These are phyloP conservation scores for Rhingia rostrata DNA, from an alignment of 2,888 invertebrate genomes.

Conservation along the genomic window DNA sequence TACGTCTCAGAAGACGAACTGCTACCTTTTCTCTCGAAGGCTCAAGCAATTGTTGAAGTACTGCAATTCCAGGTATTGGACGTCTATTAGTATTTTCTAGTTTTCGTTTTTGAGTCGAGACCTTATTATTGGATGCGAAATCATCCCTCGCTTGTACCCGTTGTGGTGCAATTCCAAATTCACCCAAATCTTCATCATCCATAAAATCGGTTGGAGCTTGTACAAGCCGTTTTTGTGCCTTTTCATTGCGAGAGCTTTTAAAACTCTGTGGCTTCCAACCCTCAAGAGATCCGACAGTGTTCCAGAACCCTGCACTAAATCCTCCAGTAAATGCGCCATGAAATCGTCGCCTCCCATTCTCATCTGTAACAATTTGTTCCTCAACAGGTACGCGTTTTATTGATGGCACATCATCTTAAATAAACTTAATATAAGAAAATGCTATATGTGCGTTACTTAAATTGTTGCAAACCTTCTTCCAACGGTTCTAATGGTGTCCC, in stretches of 20 bases:
- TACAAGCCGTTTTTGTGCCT: constrained; percentile 82
- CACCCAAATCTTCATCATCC: constrained; percentile 98
- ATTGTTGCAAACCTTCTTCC: constrained; percentile 88
- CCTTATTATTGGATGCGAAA: constrained; percentile 84
- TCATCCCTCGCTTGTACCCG: constrained; percentile 91
- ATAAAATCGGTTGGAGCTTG: constrained; percentile 96
- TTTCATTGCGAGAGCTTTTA: constrained; percentile 92
- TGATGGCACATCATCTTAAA: constrained; percentile 89
- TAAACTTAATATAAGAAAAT: background rate
- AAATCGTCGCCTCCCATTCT: constrained; percentile 94
- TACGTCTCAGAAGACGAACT: constrained; percentile 90
- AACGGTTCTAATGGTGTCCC: constrained; percentile 92
- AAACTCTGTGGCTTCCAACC: constrained; percentile 97
- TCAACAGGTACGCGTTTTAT: constrained; percentile 91
- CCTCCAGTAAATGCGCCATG: constrained; percentile 99
- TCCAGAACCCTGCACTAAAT: constrained; percentile 98
- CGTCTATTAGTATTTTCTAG: constrained; percentile 76
- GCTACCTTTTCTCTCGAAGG: constrained; percentile 94
- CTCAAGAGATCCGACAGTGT: constrained; percentile 97
- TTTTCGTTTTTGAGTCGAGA: constrained; percentile 82
- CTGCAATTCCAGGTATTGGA: constrained; percentile 86
- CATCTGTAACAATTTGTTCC: constrained; percentile 95
- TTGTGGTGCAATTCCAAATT: constrained; percentile 97
- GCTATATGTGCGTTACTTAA: background rate
- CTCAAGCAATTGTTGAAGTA: constrained; percentile 87